These are phyloP conservation scores for Bombycilla garrulus DNA, from an alignment of 2,113 vertebrate species.

Conservation along the genomic window DNA sequence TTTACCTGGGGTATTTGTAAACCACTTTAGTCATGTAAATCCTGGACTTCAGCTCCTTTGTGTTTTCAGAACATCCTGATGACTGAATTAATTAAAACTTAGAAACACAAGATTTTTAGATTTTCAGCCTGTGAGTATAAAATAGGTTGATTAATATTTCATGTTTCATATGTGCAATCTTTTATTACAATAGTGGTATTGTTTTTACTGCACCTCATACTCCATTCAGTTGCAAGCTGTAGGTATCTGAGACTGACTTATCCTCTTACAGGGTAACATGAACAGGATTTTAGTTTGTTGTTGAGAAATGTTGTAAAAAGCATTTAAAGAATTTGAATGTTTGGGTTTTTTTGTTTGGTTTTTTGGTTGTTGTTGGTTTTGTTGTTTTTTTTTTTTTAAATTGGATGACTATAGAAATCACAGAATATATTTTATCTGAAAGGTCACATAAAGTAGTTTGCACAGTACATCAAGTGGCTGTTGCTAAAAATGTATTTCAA, in stretches of 20 bases:
- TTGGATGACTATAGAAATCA: neutral
- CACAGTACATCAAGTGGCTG: neutral
- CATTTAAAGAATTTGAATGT: neutral
- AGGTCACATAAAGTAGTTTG: neutral
- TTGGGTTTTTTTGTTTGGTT: neutral
- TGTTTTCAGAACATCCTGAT: neutral
- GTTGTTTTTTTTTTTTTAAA: neutral
- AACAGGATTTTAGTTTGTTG: neutral
- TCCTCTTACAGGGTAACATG: neutral
- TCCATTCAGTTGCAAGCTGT: neutral
- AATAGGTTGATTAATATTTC: neutral
- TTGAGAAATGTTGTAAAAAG: neutral
- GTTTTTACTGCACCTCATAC: neutral
- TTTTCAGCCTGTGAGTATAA: neutral
- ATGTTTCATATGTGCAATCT: neutral
- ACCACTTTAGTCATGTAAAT: neutral
- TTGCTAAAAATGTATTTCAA: slow-evolving; percentile 1
- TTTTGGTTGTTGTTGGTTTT: neutral
- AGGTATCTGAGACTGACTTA: neutral
- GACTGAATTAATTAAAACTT: neutral
- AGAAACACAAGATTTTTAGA: neutral
- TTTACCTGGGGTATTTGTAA: neutral
- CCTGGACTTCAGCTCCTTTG: neutral
- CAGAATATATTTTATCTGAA: neutral
- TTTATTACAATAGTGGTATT: neutral